A percentile compares a stretch with the other conserved stretches of the same genome.
These are phyloP conservation scores for Saccopteryx leptura DNA, from an alignment of 2,113 vertebrate species.

Conservation along the genomic window DNA sequence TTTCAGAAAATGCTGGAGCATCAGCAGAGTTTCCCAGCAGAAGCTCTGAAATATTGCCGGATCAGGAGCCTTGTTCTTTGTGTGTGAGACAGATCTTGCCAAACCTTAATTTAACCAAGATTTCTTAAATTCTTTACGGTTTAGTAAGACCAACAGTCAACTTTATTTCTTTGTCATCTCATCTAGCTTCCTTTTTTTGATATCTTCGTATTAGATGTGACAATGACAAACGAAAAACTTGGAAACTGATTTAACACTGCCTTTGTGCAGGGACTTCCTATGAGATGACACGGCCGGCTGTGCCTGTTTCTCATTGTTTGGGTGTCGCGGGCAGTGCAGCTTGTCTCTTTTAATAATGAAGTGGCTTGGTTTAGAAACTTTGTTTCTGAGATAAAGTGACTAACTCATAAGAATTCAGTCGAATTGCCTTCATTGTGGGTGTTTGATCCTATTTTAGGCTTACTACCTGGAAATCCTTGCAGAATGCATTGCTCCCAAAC, in stretches of 20 bases:
- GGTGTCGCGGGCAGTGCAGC: background rate
- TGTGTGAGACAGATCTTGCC: background rate
- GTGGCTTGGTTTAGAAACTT: conserved; percentile 51
- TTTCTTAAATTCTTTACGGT: background rate
- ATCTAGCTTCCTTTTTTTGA: background rate
- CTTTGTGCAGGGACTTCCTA: background rate
- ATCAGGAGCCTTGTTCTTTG: background rate
- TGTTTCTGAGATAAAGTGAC: conserved; percentile 50
- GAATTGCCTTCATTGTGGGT: conserved; percentile 43
- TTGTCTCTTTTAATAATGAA: conserved; percentile 65
- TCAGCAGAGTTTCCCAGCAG: background rate
- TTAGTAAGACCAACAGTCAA: background rate
- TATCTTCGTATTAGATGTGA: background rate
- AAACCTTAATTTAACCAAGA: background rate
- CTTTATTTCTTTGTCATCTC: background rate
- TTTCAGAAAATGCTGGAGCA: conserved; percentile 32
- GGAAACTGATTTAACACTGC: background rate
- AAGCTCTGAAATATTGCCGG: background rate
- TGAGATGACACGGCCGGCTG: background rate
- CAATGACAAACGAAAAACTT: background rate
- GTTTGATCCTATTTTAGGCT: conserved; percentile 15
- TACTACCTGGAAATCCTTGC: background rate
- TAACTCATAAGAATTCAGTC: conserved; percentile 66
- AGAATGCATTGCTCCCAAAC: conserved; percentile 16
- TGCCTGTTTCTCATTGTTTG: conserved; percentile 18